phyloP scores from a whole-genome alignment of 1,140 invertebrate genomes.

The Cotesia chilonis region DNA sequence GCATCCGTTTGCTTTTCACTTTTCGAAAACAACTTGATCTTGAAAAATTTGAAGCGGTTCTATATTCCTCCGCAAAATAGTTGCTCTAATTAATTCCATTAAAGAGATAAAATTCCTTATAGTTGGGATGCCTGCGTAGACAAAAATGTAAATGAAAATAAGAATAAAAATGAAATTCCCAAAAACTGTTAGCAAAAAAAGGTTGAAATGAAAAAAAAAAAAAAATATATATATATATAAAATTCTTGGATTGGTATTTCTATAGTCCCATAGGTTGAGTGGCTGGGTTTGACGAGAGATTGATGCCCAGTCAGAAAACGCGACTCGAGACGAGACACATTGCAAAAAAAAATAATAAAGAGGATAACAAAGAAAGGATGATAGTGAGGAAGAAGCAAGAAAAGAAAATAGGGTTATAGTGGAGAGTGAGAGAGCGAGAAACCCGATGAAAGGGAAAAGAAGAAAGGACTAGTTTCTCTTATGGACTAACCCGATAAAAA shows the following conservation, averaged over 20 bases:
- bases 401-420: neutral
- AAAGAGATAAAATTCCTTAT: too few relatives aligned
- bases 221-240: neutral
- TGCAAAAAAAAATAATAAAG: constrained; percentile 9
- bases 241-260: constrained; percentile 54
- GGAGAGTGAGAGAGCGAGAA: neutral
- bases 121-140: neutral
- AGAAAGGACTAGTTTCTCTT: constrained; percentile 27
- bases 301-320: constrained; percentile 51
- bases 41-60: too few relatives aligned
- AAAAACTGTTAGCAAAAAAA: constrained; percentile 12
- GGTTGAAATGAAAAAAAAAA: constrained; percentile 19
- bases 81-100: too few relatives aligned
- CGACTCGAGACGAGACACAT: constrained; percentile 8
- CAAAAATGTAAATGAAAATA: neutral
- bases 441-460: constrained; percentile 2
- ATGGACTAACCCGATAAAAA: constrained; percentile 10
- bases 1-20: too few relatives aligned
- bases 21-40: too few relatives aligned
- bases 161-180: neutral
- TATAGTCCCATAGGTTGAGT: constrained; percentile 51
- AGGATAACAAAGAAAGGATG: constrained; percentile 25
- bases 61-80: too few relatives aligned
- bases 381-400: constrained; percentile 11
- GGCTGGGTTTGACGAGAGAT: constrained; percentile 62